A percentile compares a stretch with the other conserved stretches of the same genome.
These are phyloP conservation scores for Cremastobaeus sp. DNA, from an alignment of 2,888 invertebrate species.

Conservation along the genomic window DNA sequence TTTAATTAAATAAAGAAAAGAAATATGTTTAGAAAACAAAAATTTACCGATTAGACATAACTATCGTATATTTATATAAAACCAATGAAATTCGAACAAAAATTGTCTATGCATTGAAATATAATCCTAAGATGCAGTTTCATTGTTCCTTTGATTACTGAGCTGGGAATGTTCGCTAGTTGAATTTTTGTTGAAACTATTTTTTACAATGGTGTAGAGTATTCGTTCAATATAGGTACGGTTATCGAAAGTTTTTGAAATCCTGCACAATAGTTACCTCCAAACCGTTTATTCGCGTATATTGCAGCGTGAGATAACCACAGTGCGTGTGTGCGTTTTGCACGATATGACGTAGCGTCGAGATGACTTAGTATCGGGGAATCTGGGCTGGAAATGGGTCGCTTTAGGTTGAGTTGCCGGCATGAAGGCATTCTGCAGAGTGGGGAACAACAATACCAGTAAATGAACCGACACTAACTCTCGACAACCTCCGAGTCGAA, in stretches of 20 bases:
- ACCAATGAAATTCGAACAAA: too few species aligned
- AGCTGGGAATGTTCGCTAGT: too few species aligned
- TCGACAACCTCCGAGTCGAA: constrained; percentile 60
- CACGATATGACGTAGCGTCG: constrained; percentile 31
- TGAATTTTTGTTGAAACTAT: too few species aligned
- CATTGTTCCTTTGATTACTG: too few species aligned
- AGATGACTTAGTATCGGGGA: constrained; percentile 52
- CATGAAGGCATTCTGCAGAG: constrained; percentile 34
- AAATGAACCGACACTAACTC: constrained; percentile 74
- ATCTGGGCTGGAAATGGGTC: constrained; percentile 59
- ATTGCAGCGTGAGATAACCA: constrained; percentile 34
- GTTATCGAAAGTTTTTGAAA: constrained; percentile 25
- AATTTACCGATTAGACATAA: too few species aligned
- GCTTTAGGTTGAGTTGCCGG: constrained; percentile 49
- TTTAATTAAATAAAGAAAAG: too few species aligned
- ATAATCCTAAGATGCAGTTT: too few species aligned
- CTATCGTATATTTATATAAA: too few species aligned
- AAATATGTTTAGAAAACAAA: too few species aligned
- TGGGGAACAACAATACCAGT: constrained; percentile 72
- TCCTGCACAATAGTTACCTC: constrained; percentile 32
- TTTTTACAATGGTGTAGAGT: too few species aligned
- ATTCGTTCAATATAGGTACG: constrained; percentile 7
- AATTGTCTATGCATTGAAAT: too few species aligned
- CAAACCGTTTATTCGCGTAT: constrained; percentile 29
- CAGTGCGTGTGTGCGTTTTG: constrained; percentile 43